Percentiles rank a stretch among this genome's conserved stretches.
Conservation (phyloP, 2,113 vertebrate species). For the Ginglymostoma cirratum region DNA sequence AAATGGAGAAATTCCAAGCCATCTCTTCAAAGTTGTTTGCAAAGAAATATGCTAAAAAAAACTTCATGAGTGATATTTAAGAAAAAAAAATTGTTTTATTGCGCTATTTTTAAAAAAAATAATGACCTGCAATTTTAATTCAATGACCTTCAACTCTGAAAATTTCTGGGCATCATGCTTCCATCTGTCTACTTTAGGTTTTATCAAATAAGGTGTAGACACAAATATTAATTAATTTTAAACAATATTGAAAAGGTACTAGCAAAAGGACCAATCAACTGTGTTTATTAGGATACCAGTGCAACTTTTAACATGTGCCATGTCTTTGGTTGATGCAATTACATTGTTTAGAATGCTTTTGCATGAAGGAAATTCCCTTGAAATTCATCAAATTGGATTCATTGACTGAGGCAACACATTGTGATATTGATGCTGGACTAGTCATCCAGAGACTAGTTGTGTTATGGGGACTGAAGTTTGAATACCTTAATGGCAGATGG, state of each 20-base stretch:
- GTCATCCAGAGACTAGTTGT: no score
- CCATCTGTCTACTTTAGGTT: not conserved
- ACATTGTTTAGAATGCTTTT: not conserved
- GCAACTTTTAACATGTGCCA: not conserved
- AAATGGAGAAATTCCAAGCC: not conserved
- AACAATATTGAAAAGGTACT: not conserved
- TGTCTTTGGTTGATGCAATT: not conserved
- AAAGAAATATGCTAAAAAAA: not conserved
- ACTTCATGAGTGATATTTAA: not conserved
- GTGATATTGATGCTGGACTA: no score
- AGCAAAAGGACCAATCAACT: not conserved
- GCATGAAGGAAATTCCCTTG: not conserved
- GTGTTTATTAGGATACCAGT: not conserved
- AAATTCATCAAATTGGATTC: not conserved
- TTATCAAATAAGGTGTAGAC: not conserved
- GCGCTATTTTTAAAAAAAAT: no score
- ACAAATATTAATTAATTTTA: not conserved
- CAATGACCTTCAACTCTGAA: not conserved
- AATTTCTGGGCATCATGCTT: not conserved
- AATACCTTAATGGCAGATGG: no score
- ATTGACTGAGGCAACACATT: not conserved
- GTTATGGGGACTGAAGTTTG: no score
- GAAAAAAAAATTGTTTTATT: not conserved
- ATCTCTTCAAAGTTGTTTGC: not conserved
- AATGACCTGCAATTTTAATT: not conserved